A percentile compares a stretch with the other conserved stretches of the same genome.
Evolutionary conservation across 2,888 invertebrate species (phyloP).

Genomic region (Agrotis ipsilon): DNA sequence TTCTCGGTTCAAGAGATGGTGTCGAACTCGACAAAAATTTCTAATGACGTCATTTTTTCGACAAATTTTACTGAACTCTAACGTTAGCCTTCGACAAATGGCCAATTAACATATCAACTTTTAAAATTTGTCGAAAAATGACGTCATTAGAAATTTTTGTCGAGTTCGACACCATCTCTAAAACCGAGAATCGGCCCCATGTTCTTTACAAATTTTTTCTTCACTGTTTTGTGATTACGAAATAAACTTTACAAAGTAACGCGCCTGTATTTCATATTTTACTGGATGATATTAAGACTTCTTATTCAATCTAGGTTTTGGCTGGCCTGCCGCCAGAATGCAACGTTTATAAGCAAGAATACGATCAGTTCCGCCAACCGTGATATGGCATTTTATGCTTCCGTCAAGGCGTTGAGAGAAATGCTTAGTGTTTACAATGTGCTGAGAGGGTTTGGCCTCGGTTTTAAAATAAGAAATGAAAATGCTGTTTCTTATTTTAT

Average conservation of each 20-base stretch:
- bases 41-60: too few relatives aligned
- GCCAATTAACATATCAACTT: too few relatives aligned
- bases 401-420: constrained; percentile 45
- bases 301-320: constrained; percentile 48
- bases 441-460: not conserved
- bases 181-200: too few relatives aligned
- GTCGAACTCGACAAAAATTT: too few relatives aligned
- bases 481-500: not conserved
- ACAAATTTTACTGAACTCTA: too few relatives aligned
- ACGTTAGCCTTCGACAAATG: too few relatives aligned
- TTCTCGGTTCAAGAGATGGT: too few relatives aligned
- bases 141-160: too few relatives aligned
- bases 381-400: constrained; percentile 57
- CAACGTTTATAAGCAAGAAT: constrained; percentile 55
- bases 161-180: too few relatives aligned
- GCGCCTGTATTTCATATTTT: constrained; percentile 25
- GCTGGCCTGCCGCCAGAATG: constrained; percentile 50
- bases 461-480: not conserved
- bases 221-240: not conserved
- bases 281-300: constrained; percentile 35
- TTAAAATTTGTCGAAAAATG: too few relatives aligned
- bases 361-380: constrained; percentile 49
- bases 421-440: constrained; percentile 49
- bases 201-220: too few relatives aligned
- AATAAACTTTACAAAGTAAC: not conserved